These are phyloP conservation scores for Psephotus haematonotus DNA, from an alignment of 2,113 vertebrate genomes.

Conservation along the genomic window DNA sequence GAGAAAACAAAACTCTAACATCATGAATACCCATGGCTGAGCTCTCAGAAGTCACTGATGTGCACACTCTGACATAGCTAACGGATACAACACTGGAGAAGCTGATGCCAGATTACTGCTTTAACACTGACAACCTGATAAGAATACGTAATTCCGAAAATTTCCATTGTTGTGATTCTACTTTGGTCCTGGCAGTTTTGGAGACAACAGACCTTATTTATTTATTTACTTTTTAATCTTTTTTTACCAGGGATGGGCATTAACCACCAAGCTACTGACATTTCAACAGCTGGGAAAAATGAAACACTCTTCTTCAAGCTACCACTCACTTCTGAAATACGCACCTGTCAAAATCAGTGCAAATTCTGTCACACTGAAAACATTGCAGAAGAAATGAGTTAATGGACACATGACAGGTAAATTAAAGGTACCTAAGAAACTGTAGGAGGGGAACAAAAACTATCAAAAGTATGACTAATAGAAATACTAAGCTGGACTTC, in stretches of 20 bases:
- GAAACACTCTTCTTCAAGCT: background rate
- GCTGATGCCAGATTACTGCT: conserved; percentile 20
- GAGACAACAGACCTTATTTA: background rate
- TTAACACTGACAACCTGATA: conserved; percentile 38
- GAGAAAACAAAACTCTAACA: background rate
- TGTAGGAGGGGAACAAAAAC: background rate
- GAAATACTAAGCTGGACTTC: background rate
- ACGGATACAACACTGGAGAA: background rate
- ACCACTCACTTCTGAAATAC: background rate
- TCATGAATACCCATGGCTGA: background rate
- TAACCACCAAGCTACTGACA: background rate
- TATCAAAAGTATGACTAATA: background rate
- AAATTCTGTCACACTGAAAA: background rate
- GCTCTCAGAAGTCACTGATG: conserved; percentile 20
- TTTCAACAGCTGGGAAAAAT: background rate
- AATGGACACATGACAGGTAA: background rate
- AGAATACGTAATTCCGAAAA: background rate
- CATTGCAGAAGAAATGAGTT: background rate
- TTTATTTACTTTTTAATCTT: background rate
- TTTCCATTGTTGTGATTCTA: background rate
- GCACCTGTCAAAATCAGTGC: background rate
- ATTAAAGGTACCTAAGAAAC: background rate
- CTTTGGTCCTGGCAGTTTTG: background rate
- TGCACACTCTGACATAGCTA: background rate
- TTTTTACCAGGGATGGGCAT: background rate